Evolutionary conservation across 1,140 invertebrate species (phyloP).

Genomic region (Pentalonia nigronervosa): DNA sequence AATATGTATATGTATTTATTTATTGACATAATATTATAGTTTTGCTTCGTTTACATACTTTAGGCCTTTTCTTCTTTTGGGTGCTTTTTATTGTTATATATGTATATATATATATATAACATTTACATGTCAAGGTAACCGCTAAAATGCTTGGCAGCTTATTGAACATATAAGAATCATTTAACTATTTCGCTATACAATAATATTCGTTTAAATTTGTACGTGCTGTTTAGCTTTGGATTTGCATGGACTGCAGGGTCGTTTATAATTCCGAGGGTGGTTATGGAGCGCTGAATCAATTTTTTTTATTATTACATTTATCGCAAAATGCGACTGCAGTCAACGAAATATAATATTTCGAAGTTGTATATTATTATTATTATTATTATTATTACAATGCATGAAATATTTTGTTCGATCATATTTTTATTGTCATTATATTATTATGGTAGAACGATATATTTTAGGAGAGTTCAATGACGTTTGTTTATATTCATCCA

Average conservation of each 20-base stretch:
- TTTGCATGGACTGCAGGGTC: neutral
- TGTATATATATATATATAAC: neutral
- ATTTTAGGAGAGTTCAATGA: neutral
- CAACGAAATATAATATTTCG: neutral
- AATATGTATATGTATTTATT: neutral
- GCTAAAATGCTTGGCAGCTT: conserved; percentile 44
- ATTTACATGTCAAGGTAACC: conserved; percentile 19
- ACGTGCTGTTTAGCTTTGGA: neutral
- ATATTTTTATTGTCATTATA: neutral
- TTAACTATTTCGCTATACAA: neutral
- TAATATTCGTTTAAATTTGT: neutral
- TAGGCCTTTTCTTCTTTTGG: neutral
- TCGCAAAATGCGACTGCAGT: neutral
- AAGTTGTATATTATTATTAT: neutral
- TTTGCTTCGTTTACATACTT: neutral
- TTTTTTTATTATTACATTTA: neutral
- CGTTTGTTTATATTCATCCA: neutral
- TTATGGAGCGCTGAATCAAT: neutral
- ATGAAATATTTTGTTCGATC: neutral
- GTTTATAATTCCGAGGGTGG: neutral
- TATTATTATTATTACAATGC: neutral
- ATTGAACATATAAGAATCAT: neutral
- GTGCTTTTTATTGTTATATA: neutral
- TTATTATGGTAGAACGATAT: conserved; percentile 9
- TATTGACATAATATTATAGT: neutral